Evolutionary conservation across 1,140 invertebrate genomes (phyloP), one percentile per base, ranked within the genome.

Genomic region (Drosophila auraria): DNA sequence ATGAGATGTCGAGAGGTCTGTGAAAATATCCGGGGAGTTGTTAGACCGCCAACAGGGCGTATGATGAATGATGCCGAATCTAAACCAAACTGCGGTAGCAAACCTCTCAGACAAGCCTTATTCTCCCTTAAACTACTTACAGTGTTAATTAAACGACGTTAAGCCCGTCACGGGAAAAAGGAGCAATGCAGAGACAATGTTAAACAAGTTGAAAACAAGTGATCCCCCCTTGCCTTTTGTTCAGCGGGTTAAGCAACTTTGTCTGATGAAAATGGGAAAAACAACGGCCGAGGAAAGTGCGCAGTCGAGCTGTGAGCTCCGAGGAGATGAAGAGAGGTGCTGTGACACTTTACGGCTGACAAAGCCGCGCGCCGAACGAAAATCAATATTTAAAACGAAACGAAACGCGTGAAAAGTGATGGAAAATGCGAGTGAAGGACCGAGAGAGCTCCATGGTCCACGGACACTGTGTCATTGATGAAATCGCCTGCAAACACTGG

Each of bases 211-310:
- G 64, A 71, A 69, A 71, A 71, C 68, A 71, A 71, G 73, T 38
- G 30, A 64, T 23, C 15, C 30, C 11, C 27, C 17, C 1, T 6
- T 17, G 62, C 56, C 65, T 64, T 69, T 62, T 57, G 36, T 64
- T 71, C 54, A 15, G 45, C 49, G 59, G 68, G 65, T 71, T 83
- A 78, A 81, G 60, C 65, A 79, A 78, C 84, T 74, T 87, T 87
- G 80, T 89, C 70, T 69, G 84, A 78, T 81, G 80, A 87, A 87
- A 87, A 83, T 83, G 84, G 69, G 84, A 83, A 87, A 83, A 87
- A 78, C 77, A 72, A 53, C 58, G 65, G 53, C 73, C 51, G 77
- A 20, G 77, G 78, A 71, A 87, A 81, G 80, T 65, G 57, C 64
- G 71, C 54, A 62, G 49, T 44, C 40, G 51, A 38, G 53, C 38